Base-by-base conservation (phyloP, 1,140 invertebrate species). In the Caenorhabditis latens region DNA sequence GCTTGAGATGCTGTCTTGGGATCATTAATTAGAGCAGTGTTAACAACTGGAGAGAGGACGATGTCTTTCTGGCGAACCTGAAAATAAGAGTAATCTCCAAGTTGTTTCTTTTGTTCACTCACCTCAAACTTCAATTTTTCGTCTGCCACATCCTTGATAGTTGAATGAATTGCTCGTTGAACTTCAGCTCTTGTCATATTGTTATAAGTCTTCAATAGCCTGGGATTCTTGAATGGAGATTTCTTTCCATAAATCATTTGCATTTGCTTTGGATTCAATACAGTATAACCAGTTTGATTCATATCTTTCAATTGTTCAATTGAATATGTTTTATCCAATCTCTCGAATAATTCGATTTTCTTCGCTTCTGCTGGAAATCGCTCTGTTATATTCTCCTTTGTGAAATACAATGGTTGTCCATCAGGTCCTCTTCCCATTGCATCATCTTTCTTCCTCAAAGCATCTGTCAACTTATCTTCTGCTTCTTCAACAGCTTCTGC, bases 151-250 rank as follows among this genome's bases (percentile, higher is more conserved):
- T 55, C 24, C 21, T 42, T 24, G 11, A 85, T 79, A 5, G 65
- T 85, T 3, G 19, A 24, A 40, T 85, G 63, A 40, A 85, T 63
- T 9, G 84, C 65, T 32, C 21, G 11, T 9, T 85, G 46, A 42
- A 71, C 48, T 19, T 85, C 58, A 2, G 43, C 55, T 21, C 16
- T 67, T 2, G 84, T 85, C 50, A 85, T 75, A 58, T 85, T 85
- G 1, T 58, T 85, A 53, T 57, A 85, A 4, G 46, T 57, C 40
- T 32, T 71, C 46, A 85, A 19, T 5, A 67, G 19, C 16, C 42
- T 55, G 4, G 63, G 46, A 53, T 90, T 85, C 43, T 91, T 91
- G 58, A 88, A 89, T 11, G 90, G 89, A 32, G 90, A 90, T 3
- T 90, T 57, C 4, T 83, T 48, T 42, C 90, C 90, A 67, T 90